A percentile compares a stretch with the other conserved stretches of the same genome.
phyloP scores from a whole-genome alignment of 2,113 vertebrate species.

The Eublepharis macularius region DNA sequence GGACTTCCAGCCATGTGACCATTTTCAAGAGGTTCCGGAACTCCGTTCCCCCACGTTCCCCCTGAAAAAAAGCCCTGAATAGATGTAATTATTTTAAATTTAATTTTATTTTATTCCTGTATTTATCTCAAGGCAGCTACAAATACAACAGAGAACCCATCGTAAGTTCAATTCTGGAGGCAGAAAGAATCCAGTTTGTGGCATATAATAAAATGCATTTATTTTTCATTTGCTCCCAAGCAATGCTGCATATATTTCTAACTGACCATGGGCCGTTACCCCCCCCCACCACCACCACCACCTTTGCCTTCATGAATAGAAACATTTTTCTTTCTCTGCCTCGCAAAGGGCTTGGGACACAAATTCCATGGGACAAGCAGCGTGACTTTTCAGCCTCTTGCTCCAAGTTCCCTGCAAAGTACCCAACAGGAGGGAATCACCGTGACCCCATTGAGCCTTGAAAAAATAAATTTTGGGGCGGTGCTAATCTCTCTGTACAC shows the following conservation, averaged over 20 bases:
- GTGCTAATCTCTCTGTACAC: neutral
- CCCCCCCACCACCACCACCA: too few relatives aligned
- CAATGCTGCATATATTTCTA: conserved; percentile 49
- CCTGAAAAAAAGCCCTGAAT: too few relatives aligned
- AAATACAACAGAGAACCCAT: too few relatives aligned
- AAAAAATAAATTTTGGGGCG: conserved; percentile 55
- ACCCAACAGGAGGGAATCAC: conserved; percentile 38
- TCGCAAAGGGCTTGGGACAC: conserved; percentile 33
- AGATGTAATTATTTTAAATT: too few relatives aligned
- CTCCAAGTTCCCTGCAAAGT: neutral
- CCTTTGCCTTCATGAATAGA: conserved; percentile 49
- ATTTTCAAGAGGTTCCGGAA: too few relatives aligned
- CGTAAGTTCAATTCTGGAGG: too few relatives aligned
- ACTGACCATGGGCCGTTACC: conserved; percentile 33
- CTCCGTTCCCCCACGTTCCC: too few relatives aligned
- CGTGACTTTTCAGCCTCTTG: conserved; percentile 3
- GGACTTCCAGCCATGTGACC: too few relatives aligned
- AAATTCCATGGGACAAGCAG: conserved; percentile 54
- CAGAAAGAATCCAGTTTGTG: neutral
- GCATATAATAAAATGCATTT: neutral
- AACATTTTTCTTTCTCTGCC: conserved; percentile 62
- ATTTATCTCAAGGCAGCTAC: too few relatives aligned
- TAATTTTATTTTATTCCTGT: too few relatives aligned
- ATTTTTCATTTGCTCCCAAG: conserved; percentile 31
- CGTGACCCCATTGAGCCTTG: conserved; percentile 34